Evolutionary conservation across 1,140 invertebrate species (phyloP).

Genomic region (Heterodera schachtii): DNA sequence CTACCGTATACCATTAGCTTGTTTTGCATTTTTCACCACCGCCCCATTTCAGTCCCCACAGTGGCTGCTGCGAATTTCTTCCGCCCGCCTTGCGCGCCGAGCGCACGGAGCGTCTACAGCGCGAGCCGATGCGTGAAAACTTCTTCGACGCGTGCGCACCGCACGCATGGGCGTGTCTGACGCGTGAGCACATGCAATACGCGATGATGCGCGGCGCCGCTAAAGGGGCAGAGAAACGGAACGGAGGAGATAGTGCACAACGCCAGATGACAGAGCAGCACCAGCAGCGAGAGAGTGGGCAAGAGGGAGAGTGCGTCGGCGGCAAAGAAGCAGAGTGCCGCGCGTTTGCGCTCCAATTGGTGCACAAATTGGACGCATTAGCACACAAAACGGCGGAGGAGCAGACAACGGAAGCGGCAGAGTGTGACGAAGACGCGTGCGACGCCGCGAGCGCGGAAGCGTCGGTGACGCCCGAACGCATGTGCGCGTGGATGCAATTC

Average conservation of each 20-base stretch:
- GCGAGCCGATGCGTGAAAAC: neutral
- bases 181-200: neutral
- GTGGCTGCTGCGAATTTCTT: neutral
- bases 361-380: neutral
- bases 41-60: slow-evolving; percentile 3
- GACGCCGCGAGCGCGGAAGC: neutral
- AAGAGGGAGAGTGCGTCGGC: neutral
- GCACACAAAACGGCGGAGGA: neutral
- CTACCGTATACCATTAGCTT: too few species aligned
- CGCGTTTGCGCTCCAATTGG: slow-evolving; percentile 9
- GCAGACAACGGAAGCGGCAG: neutral
- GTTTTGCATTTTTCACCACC: neutral
- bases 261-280: neutral
- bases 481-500: slow-evolving; percentile 4
- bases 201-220: neutral
- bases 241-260: too few species aligned
- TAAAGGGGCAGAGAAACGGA: neutral
- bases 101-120: neutral
- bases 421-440: neutral
- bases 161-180: neutral
- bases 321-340: neutral
- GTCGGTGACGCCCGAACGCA: slow-evolving; percentile 6
- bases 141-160: neutral
- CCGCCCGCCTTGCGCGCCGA: neutral
- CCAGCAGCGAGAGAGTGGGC: neutral